phyloP scores from a whole-genome alignment of 2,797 vertebrate species.

The Nyctibius grandis region DNA sequence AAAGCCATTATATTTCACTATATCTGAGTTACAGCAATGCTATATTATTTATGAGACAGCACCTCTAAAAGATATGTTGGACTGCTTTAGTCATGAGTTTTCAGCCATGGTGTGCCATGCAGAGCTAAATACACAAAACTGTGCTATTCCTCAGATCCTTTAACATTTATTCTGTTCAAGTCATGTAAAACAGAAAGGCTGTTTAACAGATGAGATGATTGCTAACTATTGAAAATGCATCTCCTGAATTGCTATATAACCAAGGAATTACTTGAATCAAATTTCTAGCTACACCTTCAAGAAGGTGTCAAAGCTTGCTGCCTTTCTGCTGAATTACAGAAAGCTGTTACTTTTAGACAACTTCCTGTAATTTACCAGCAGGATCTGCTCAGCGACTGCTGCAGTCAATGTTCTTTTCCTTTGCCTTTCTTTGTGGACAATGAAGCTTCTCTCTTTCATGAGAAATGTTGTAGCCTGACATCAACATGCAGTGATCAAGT shows the following conservation, averaged over 20 bases:
- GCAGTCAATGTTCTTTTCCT: slow-evolving; percentile 12
- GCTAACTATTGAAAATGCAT: not conserved
- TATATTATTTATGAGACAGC: not conserved
- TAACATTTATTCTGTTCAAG: not conserved
- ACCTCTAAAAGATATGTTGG: not conserved
- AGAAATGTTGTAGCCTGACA: not conserved
- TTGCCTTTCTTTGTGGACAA: slow-evolving; percentile 26
- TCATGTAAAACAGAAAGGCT: not conserved
- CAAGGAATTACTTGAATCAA: not conserved
- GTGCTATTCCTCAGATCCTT: not conserved
- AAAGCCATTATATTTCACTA: not conserved
- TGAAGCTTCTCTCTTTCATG: not conserved
- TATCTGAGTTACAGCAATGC: not conserved
- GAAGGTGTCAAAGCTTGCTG: slow-evolving; percentile 52
- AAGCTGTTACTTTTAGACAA: slow-evolving; percentile 68
- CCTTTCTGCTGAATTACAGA: slow-evolving; percentile 36
- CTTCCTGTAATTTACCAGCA: slow-evolving; percentile 74
- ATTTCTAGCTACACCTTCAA: slow-evolving; percentile 15
- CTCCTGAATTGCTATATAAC: not conserved
- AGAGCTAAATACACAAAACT: not conserved
- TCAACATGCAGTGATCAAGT: not conserved
- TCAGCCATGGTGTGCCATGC: not conserved
- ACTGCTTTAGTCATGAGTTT: not conserved
- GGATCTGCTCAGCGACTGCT: slow-evolving; percentile 9
- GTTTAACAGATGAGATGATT: not conserved